These are phyloP conservation scores for Uloborus diversus DNA, from an alignment of 1,140 invertebrate genomes.

Conservation along the genomic window DNA sequence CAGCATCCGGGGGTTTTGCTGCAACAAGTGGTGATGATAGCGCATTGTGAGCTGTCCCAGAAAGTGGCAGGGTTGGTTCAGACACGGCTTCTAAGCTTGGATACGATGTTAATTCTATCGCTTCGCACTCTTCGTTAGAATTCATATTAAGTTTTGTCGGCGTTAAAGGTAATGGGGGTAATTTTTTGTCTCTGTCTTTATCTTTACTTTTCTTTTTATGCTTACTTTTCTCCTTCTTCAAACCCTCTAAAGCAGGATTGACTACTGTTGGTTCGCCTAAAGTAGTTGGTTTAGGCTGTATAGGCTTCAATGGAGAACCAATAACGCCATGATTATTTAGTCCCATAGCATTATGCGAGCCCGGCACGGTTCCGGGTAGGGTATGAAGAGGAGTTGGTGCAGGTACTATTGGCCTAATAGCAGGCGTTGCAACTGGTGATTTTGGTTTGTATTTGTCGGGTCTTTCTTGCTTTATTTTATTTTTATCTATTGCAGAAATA, in stretches of 20 bases:
- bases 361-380: conserved; percentile 54
- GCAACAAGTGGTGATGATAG: conserved; percentile 22
- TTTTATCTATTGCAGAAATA: conserved; percentile 43
- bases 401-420: conserved; percentile 63
- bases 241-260: conserved; percentile 62
- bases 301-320: conserved; percentile 62
- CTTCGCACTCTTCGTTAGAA: conserved; percentile 39
- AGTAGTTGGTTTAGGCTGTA: conserved; percentile 67
- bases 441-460: conserved; percentile 59
- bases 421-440: conserved; percentile 31
- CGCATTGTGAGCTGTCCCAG: neutral
- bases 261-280: conserved; percentile 63
- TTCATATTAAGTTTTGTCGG: conserved; percentile 24
- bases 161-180: conserved; percentile 2
- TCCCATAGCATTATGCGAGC: conserved; percentile 57
- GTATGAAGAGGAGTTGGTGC: conserved; percentile 59
- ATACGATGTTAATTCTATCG: conserved; percentile 45
- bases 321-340: conserved; percentile 57
- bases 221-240: conserved; percentile 65
- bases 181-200: conserved; percentile 59
- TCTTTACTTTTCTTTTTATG: conserved; percentile 68
- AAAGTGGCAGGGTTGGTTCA: conserved; percentile 1
- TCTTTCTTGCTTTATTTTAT: conserved; percentile 57
- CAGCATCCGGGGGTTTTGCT: conserved; percentile 23
- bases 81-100: conserved; percentile 44